These are phyloP conservation scores for Leucoraja ocellata DNA, from an alignment of 2,797 vertebrate species.

Conservation along the genomic window DNA sequence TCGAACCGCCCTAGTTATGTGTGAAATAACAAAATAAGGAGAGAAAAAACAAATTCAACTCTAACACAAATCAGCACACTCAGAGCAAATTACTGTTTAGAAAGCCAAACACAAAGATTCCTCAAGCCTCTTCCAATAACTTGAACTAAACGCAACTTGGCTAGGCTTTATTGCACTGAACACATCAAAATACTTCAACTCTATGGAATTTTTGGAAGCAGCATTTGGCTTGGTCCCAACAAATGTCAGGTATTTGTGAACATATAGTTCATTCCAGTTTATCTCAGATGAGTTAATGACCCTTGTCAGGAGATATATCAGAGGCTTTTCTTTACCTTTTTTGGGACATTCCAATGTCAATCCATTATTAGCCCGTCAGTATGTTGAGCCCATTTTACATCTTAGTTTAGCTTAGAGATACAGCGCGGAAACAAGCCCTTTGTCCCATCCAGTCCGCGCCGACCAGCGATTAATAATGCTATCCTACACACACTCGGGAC, in stretches of 20 bases:
- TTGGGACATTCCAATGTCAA: not conserved
- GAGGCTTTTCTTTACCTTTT: not conserved
- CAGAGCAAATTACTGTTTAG: not conserved
- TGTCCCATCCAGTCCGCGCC: too few species aligned
- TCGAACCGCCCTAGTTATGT: too few species aligned
- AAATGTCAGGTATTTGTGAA: constrained; percentile 17
- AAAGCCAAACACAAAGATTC: not conserved
- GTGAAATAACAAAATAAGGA: not conserved
- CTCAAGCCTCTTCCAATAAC: not conserved
- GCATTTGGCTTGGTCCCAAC: not conserved
- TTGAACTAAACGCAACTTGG: not conserved
- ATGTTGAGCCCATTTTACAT: not conserved
- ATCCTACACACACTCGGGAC: too few species aligned
- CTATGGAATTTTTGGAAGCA: not conserved
- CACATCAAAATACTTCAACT: not conserved
- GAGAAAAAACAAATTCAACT: not conserved
- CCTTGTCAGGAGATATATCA: not conserved
- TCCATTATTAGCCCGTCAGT: not conserved
- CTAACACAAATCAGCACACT: not conserved
- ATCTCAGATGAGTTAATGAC: not conserved
- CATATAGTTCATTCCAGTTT: not conserved
- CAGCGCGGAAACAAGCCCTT: too few species aligned
- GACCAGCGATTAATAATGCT: too few species aligned
- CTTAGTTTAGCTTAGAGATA: not conserved
- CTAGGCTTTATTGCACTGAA: not conserved